A percentile compares a stretch with the other conserved stretches of the same genome.
Evolutionary conservation across 2,797 vertebrate genomes (phyloP).

Genomic region (Leptodactylus fallax): DNA sequence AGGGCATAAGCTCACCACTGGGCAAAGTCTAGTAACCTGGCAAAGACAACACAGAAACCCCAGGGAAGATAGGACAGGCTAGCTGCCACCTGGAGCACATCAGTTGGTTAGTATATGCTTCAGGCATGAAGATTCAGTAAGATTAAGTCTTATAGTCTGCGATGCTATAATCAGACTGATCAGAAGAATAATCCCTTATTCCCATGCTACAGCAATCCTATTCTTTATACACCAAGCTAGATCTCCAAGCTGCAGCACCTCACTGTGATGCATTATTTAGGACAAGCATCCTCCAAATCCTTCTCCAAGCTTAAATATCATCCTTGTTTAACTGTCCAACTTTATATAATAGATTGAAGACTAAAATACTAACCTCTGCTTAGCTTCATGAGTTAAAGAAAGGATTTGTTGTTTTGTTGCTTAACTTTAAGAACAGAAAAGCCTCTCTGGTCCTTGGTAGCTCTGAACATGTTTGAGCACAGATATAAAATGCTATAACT

Average conservation of each 20-base stretch:
- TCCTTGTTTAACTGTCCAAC: background rate
- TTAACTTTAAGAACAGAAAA: slow-evolving; percentile 1
- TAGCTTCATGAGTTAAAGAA: background rate
- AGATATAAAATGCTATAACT: slow-evolving; percentile 61
- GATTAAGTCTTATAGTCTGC: background rate
- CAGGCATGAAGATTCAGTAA: background rate
- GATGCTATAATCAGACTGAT: background rate
- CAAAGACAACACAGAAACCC: background rate
- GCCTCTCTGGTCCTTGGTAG: slow-evolving; percentile 1
- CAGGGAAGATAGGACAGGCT: background rate
- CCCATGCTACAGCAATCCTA: background rate
- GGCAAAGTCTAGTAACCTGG: background rate
- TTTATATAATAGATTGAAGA: slow-evolving; percentile 16
- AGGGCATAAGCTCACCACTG: background rate
- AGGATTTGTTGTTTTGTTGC: background rate
- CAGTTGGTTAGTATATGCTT: background rate
- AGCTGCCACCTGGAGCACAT: background rate
- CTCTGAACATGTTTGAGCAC: slow-evolving; percentile 61
- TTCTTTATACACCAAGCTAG: background rate
- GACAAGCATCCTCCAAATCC: background rate
- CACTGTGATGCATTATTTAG: background rate
- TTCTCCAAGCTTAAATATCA: background rate
- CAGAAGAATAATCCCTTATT: background rate
- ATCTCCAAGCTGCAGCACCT: background rate
- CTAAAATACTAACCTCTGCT: background rate